Base-by-base conservation (phyloP, 2,888 invertebrate genomes). In the Plemyria rubiginata region DNA sequence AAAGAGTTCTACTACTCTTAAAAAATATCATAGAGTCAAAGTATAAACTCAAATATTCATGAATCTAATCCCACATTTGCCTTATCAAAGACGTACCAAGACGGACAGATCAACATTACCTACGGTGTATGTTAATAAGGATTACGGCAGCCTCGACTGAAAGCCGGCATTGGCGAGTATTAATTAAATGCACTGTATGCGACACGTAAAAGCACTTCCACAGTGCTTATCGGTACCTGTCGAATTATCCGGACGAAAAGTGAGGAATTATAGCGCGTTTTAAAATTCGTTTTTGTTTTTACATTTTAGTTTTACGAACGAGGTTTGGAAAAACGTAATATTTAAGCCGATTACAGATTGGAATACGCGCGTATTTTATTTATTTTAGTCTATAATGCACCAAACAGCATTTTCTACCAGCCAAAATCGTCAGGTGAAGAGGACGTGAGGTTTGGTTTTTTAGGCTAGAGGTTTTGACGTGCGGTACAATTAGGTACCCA, bases 111-210 rank as follows among this genome's bases (percentile, higher is more conserved):
- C 54, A 60, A 65, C 41, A 15, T 13, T 50, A 50, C 50, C 50
- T 48, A n/a, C 13, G 40, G 49, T 64, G 60, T 57, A 65, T 62
- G 64, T 61, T 67, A 64, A 67, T 66, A 48, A 60, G 63, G 70
- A 66, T 70, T 71, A 71, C 36, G 32, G 62, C 56, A 62, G 68
- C 64, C 55, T 60, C 61, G 63, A 45, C 60, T 60, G 68, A 70
- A 71, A 70, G 63, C 70, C 54, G 66, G 60, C 65, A 65, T 58
- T 53, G 65, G 69, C 63, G 56, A 63, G 70, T 66, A 71, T 72
- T 72, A 72, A 72, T 72, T 72, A 71, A 72, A 72, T 71, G 71
- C 67, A 68, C 63, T 66, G 69, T 67, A 70, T 59, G 70, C 62
- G 65, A 68, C 71, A 68, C 65, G 70, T 65, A 60, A 71, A 70